Base-by-base conservation (phyloP, 2,888 invertebrate genomes). In the Lypha dubia region DNA sequence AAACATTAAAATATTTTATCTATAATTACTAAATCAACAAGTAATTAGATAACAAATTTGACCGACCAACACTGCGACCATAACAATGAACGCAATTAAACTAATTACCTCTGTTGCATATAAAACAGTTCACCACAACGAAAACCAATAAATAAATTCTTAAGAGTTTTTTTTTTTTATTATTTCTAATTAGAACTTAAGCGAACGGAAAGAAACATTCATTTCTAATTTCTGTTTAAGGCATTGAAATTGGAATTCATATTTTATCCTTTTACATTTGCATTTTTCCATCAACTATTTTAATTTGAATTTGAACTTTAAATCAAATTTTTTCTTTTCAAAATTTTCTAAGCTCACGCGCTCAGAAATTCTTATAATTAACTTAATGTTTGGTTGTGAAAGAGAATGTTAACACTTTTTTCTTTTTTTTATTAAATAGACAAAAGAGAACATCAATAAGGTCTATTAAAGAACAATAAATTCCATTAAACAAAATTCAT, bases 401-500 rank as follows among this genome's bases (percentile, higher is more conserved):
- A n/a, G n/a, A n/a, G n/a, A n/a, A n/a, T n/a, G n/a, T n/a, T n/a
- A n/a, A n/a, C n/a, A n/a, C n/a, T n/a, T n/a, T n/a, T n/a, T n/a
- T n/a, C n/a, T n/a, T n/a, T n/a, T 7, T 28, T 58, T 32, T 32
- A 71, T 58, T 71, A 28, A 28, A 17, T 49, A 17, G 28, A 35
- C 35, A 17, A 35, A 71, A 73, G 44, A 75, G 22, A 71, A 60
- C 56, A 75, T 46, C 56, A 67, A 65, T 35, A 75, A 46, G 46
- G 13, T 24, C n/a, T 38, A 62, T 38, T 62, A 62, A 74, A 62
- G 5, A 32, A 70, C 28, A 56, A 58, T 22, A 22, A 35, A 8
- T 2, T 24, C 28, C 9, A 24, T 41, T 44, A 63, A 28, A 13
- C 13, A 24, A 53, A 15, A 22, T 22, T 24, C 24, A 13, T 51